Evolutionary conservation across 2,113 vertebrate species (phyloP).

Genomic region (Myiopsitta monachus): DNA sequence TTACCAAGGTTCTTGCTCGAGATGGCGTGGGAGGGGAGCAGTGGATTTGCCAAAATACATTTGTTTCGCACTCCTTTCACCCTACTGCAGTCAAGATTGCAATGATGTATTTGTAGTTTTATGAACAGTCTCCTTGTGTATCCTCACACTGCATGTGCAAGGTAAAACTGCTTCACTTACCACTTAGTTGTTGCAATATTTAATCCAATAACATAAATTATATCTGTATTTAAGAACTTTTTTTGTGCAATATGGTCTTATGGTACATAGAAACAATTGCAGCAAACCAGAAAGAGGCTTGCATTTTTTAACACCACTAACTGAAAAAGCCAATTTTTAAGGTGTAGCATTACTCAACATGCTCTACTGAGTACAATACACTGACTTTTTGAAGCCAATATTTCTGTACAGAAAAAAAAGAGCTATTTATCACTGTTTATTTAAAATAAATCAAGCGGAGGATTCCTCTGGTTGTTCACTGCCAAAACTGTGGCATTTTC

Average conservation of each 20-base stretch:
- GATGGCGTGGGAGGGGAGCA: slow-evolving; percentile 59
- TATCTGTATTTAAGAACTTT: slow-evolving; percentile 77
- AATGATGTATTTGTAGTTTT: slow-evolving; percentile 75
- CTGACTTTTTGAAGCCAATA: slow-evolving; percentile 76
- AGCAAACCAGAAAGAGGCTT: slow-evolving; percentile 69
- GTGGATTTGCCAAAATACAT: slow-evolving; percentile 77
- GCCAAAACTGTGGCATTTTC: slow-evolving; percentile 80
- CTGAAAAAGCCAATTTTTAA: slow-evolving; percentile 71
- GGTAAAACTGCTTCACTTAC: slow-evolving; percentile 75
- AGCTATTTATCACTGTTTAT: slow-evolving; percentile 76
- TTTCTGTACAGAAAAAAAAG: slow-evolving; percentile 74
- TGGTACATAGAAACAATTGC: slow-evolving; percentile 69
- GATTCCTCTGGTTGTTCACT: slow-evolving; percentile 76
- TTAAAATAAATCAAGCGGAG: slow-evolving; percentile 58
- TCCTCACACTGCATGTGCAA: slow-evolving; percentile 80
- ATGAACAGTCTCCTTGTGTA: slow-evolving; percentile 72
- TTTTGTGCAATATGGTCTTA: slow-evolving; percentile 81
- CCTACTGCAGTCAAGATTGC: slow-evolving; percentile 70
- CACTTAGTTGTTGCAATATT: slow-evolving; percentile 75
- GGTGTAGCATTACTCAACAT: slow-evolving; percentile 71
- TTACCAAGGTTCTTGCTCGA: slow-evolving; percentile 70
- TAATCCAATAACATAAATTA: slow-evolving; percentile 79
- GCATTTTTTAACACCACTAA: slow-evolving; percentile 73
- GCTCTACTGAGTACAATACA: slow-evolving; percentile 72
- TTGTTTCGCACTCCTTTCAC: slow-evolving; percentile 72